A percentile compares a stretch with the other conserved stretches of the same genome.
Evolutionary conservation across 2,797 vertebrate genomes (phyloP).

Genomic region (Potorous gilbertii): DNA sequence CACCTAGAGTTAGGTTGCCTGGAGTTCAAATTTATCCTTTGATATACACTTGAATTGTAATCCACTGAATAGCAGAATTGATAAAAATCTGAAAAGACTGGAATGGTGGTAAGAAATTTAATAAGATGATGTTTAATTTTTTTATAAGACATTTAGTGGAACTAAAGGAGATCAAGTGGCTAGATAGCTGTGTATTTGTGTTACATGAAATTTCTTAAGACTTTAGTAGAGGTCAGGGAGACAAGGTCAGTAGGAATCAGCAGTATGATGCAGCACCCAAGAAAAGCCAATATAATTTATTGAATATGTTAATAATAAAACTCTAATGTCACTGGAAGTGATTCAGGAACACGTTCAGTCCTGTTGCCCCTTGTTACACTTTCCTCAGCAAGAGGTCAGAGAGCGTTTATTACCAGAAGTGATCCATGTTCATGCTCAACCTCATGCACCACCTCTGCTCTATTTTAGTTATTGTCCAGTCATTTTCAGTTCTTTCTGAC

Average conservation of each 20-base stretch:
- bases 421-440: too few species aligned
- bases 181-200: background rate
- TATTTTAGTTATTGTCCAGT: too few species aligned
- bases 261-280: background rate
- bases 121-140: background rate
- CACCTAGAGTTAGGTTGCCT: background rate
- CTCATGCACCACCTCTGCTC: too few species aligned
- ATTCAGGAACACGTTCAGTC: too few species aligned
- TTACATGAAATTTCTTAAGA: background rate
- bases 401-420: too few species aligned
- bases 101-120: background rate
- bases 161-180: background rate
- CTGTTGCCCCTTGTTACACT: too few species aligned
- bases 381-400: too few species aligned
- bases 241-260: background rate
- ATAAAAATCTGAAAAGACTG: background rate
- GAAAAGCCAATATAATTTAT: background rate
- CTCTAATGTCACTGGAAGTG: too few species aligned
- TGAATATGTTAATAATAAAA: background rate
- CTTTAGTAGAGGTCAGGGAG: background rate
- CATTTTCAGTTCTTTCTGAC: too few species aligned
- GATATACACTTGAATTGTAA: background rate
- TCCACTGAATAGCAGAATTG: background rate
- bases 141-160: background rate
- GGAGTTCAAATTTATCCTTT: background rate